phyloP scores from a whole-genome alignment of 2,113 vertebrate species.

The Bolborhynchus lineola region DNA sequence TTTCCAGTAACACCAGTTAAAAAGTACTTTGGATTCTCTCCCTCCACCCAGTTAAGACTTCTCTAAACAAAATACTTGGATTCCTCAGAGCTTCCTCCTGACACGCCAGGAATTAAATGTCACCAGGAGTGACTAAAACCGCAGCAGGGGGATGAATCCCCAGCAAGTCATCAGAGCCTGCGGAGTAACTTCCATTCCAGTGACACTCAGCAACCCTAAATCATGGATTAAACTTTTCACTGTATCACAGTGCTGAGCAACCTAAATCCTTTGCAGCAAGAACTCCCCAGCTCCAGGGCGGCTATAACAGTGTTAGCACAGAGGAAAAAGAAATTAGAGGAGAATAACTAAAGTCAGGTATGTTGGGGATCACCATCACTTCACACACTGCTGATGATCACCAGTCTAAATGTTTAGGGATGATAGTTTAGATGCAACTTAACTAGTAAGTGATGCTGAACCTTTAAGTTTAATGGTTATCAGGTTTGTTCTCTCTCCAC shows the following conservation, averaged over 20 bases:
- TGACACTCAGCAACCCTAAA: not conserved
- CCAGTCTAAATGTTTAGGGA: not conserved
- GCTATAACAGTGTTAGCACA: not conserved
- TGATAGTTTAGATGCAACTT: not conserved
- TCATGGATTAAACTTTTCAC: constrained; percentile 15
- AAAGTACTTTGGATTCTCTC: not conserved
- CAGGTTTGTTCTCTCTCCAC: not conserved
- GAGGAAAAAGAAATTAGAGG: not conserved
- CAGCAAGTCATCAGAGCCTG: not conserved
- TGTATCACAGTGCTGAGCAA: not conserved
- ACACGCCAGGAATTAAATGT: not conserved
- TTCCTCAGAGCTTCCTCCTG: not conserved
- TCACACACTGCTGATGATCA: not conserved
- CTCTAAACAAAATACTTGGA: not conserved
- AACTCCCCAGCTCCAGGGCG: not conserved
- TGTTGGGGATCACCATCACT: not conserved
- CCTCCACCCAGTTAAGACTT: not conserved
- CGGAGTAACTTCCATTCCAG: constrained; percentile 7
- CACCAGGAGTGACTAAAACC: not conserved
- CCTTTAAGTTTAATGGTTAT: not conserved
- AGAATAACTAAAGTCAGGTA: not conserved
- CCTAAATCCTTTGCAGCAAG: not conserved
- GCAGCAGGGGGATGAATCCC: not conserved
- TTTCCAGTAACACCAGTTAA: not conserved
- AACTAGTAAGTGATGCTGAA: not conserved